A percentile compares a stretch with the other conserved stretches of the same genome.
Evolutionary conservation across 2,797 vertebrate species (phyloP).

Genomic region (Yasuhikotakia modesta): DNA sequence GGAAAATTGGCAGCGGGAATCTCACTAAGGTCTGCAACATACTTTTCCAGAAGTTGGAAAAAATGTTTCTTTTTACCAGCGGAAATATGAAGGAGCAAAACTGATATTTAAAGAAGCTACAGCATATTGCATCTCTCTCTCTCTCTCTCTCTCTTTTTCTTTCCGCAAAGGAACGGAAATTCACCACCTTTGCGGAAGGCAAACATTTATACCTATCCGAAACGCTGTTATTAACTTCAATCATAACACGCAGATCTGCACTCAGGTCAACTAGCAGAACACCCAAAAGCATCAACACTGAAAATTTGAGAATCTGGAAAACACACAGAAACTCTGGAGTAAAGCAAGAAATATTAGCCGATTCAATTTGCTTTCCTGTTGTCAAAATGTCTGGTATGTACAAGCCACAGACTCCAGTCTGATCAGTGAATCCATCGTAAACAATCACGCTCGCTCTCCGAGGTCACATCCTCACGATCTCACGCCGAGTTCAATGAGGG

Average conservation of each 20-base stretch:
- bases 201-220: neutral
- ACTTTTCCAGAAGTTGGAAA: conserved; percentile 77
- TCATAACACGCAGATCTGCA: conserved; percentile 31
- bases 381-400: conserved; percentile 84
- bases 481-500: conserved; percentile 46
- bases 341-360: conserved; percentile 62
- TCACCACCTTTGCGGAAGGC: conserved; percentile 16
- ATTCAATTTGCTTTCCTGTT: conserved; percentile 82
- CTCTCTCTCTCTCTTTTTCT: conserved; percentile 29
- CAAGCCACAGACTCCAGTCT: conserved; percentile 84
- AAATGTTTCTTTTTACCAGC: conserved; percentile 61
- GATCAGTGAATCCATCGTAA: conserved; percentile 78
- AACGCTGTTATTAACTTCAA: conserved; percentile 10
- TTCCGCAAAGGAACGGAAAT: conserved; percentile 36
- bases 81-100: conserved; percentile 60
- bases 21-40: conserved; percentile 73
- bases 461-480: conserved; percentile 60
- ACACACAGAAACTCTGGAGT: conserved; percentile 60
- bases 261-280: conserved; percentile 15
- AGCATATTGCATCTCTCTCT: conserved; percentile 30
- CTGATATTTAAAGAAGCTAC: conserved; percentile 51
- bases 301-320: conserved; percentile 57
- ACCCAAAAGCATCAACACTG: conserved; percentile 2
- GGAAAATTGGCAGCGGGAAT: conserved; percentile 77
- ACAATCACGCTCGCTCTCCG: conserved; percentile 61